Percentiles rank a stretch among this genome's conserved stretches.
phyloP scores from a whole-genome alignment of 1,140 invertebrate species.

The Magallana angulata region DNA sequence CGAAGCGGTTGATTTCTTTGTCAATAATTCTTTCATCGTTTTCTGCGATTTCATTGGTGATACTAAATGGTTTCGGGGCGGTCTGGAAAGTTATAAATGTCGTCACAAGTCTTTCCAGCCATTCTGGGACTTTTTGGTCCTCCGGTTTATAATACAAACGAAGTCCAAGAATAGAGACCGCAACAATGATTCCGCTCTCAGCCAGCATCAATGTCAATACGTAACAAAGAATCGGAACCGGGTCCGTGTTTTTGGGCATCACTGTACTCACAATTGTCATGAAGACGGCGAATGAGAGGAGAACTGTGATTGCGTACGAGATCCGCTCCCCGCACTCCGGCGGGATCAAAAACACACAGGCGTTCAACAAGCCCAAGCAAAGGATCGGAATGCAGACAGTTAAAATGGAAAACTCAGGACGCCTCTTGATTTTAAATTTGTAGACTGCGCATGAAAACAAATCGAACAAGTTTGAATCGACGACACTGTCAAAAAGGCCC shows the following conservation, averaged over 20 bases:
- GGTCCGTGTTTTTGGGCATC: constrained; percentile 46
- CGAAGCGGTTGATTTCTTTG: neutral
- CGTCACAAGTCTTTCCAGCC: neutral
- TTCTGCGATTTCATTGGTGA: neutral
- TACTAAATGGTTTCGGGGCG: neutral
- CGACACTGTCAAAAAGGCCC: neutral
- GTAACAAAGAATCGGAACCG: constrained; percentile 39
- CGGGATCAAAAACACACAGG: constrained; percentile 52
- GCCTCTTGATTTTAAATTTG: constrained; percentile 38
- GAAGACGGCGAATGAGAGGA: constrained; percentile 51
- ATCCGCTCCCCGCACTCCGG: constrained; percentile 50
- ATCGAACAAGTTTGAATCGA: constrained; percentile 9
- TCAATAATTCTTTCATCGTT: neutral
- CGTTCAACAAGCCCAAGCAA: constrained; percentile 50
- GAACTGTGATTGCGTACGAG: constrained; percentile 47
- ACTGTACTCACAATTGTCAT: constrained; percentile 47
- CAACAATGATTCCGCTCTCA: constrained; percentile 41
- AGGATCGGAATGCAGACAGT: constrained; percentile 43
- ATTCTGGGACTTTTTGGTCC: constrained; percentile 9
- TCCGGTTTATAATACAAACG: constrained; percentile 31
- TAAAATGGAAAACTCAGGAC: constrained; percentile 46
- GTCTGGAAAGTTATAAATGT: neutral
- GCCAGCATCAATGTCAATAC: constrained; percentile 33
- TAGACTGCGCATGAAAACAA: constrained; percentile 27
- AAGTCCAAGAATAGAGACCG: constrained; percentile 30